Evolutionary conservation across 2,888 invertebrate genomes (phyloP), one percentile per base, ranked within the genome.

Genomic region (Drosophila dives): DNA sequence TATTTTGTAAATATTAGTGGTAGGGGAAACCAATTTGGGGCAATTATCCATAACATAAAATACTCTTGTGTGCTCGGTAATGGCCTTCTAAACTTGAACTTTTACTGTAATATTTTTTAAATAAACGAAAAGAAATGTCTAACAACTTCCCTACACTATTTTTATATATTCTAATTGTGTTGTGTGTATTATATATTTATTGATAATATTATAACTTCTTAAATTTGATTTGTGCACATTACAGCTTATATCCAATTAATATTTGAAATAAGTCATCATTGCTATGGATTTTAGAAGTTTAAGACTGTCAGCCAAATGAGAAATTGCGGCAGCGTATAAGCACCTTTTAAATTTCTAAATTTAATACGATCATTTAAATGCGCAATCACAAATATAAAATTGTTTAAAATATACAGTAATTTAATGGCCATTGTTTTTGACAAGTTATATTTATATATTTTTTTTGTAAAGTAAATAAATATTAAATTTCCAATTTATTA

Each of bases 11-110:
- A 20, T 7, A 20, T 20, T 45, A 15, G 15, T 40, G 10, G 10
- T 15, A 2, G 0, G 20, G 4, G 1, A 45, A 23, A 4, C 15
- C 4, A 4, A 8, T 23, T 1, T 20, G 0, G 3, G 2, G 7
- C 1, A 1, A 20, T 20, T 20, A 7, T 45, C n/a, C 0, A 8
- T 40, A 40, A 40, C 17, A 40, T 26, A 5, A 26, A 26, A 26
- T 26, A 26, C 29, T 5, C 29, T 29, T 29, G 10, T 10, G 0
- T 38, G 4, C 4, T 7, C 12, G 12, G 20, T 3, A 45, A 45
- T 7, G 3, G 1, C 2, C 20, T 45, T 0, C 6, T 3, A 1
- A 42, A 1, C 12, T 1, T 12, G 0, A 7, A 3, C 29, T 12
- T 12, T 12, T 6, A 1, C 12, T 17, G 3, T 7, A 38, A 8